Conservation (phyloP, 1,140 invertebrate genomes). For the Ips nitidus region DNA sequence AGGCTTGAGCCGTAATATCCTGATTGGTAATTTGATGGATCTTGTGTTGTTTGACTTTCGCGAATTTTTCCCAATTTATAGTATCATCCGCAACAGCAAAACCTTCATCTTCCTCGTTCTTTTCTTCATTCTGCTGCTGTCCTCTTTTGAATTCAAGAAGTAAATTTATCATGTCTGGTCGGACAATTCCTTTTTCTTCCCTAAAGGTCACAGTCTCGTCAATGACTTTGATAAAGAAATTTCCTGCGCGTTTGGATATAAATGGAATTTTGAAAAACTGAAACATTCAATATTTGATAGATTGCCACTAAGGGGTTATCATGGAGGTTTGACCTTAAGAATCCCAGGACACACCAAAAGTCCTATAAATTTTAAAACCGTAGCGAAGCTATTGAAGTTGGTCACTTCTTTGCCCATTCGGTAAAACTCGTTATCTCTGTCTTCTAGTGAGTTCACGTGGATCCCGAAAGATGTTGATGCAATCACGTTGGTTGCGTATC, state of each 20-base stretch:
- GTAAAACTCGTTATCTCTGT: conserved; percentile 51
- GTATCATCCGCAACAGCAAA: conserved; percentile 40
- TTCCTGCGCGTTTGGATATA: conserved; percentile 23
- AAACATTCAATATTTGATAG: conserved; percentile 2
- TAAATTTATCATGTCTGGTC: conserved; percentile 53
- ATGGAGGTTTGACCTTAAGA: background rate
- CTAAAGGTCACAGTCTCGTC: conserved; percentile 47
- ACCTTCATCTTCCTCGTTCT: conserved; percentile 46
- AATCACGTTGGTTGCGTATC: conserved; percentile 53
- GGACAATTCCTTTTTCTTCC: conserved; percentile 48
- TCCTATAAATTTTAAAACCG: background rate
- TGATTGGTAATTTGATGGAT: conserved; percentile 28
- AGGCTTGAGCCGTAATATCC: conserved; percentile 55
- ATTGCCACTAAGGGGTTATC: background rate
- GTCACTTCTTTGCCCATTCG: conserved; percentile 45
- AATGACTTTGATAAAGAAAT: conserved; percentile 46
- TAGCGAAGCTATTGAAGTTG: background rate
- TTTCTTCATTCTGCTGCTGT: conserved; percentile 39
- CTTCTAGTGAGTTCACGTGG: conserved; percentile 48
- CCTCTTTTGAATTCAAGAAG: conserved; percentile 53
- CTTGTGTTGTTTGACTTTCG: background rate
- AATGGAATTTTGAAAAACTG: conserved; percentile 22
- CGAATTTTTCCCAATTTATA: conserved; percentile 17
- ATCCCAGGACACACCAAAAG: background rate
- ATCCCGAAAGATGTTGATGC: conserved; percentile 51